Evolutionary conservation across 2,797 vertebrate genomes (phyloP).

Genomic region (Clarias platycephalus): DNA sequence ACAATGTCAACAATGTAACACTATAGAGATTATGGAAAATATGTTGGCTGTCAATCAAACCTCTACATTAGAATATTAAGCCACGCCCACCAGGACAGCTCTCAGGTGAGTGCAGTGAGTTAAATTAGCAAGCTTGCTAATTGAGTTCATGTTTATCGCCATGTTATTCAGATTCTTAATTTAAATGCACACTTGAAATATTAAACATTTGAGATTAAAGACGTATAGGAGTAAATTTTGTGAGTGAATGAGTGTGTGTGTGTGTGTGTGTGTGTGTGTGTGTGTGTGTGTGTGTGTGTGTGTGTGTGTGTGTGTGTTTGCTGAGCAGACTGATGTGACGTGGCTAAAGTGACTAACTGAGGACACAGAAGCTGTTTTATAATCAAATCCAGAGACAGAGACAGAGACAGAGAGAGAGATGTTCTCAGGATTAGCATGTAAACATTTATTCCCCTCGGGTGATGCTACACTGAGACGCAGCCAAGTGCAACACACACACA

Average conservation of each 20-base stretch:
- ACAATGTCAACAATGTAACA: too few relatives aligned
- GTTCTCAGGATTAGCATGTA: constrained; percentile 23
- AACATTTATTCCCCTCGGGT: constrained; percentile 16
- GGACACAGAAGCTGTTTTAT: constrained; percentile 40
- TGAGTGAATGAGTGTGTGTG: neutral
- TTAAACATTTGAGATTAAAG: neutral
- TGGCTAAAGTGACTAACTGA: constrained; percentile 49
- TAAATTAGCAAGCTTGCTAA: neutral
- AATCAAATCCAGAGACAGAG: constrained; percentile 34
- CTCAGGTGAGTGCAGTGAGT: neutral
- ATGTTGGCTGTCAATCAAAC: neutral
- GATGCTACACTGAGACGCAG: constrained; percentile 33
- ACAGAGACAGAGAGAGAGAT: constrained; percentile 39
- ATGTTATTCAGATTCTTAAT: neutral
- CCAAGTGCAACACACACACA: constrained; percentile 1
- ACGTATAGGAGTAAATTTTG: too few relatives aligned
- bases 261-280: constrained; percentile 7
- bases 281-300: neutral
- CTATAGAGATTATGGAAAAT: neutral
- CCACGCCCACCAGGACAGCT: neutral
- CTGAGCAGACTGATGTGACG: constrained; percentile 42
- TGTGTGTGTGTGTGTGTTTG: neutral
- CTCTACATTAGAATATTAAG: neutral
- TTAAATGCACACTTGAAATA: neutral
- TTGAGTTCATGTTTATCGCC: neutral